phyloP scores from a whole-genome alignment of 2,797 vertebrate species.

The Malacoraja senta region DNA sequence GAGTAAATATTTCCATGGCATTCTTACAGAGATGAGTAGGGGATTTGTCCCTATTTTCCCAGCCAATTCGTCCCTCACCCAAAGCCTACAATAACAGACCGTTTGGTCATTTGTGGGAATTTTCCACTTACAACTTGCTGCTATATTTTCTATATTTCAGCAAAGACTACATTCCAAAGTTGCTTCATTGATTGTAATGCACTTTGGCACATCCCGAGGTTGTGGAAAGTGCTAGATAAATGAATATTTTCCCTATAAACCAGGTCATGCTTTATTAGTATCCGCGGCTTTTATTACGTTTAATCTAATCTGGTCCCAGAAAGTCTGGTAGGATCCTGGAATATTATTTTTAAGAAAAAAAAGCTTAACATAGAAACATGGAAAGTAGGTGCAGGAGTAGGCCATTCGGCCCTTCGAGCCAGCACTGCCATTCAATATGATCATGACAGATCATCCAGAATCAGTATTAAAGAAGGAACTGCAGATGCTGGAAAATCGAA shows the following conservation, averaged over 20 bases:
- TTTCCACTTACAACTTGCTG: background rate
- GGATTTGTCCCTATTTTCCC: background rate
- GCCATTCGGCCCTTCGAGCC: too few relatives aligned
- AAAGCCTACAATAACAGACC: background rate
- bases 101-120: background rate
- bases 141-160: background rate
- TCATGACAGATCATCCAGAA: too few relatives aligned
- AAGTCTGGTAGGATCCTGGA: background rate
- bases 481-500: too few relatives aligned
- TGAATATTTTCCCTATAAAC: background rate
- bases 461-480: too few relatives aligned
- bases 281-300: background rate
- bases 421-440: too few relatives aligned
- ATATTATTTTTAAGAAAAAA: background rate
- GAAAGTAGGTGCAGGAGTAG: too few relatives aligned
- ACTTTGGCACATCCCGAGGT: background rate
- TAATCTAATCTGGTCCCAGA: background rate
- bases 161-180: background rate
- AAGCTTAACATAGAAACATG: background rate
- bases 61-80: background rate
- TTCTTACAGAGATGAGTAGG: background rate
- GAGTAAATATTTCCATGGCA: background rate
- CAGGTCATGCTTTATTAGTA: too few relatives aligned
- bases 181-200: background rate
- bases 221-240: background rate